Conservation (phyloP, 2,113 vertebrate species). For the Pristiophorus japonicus region DNA sequence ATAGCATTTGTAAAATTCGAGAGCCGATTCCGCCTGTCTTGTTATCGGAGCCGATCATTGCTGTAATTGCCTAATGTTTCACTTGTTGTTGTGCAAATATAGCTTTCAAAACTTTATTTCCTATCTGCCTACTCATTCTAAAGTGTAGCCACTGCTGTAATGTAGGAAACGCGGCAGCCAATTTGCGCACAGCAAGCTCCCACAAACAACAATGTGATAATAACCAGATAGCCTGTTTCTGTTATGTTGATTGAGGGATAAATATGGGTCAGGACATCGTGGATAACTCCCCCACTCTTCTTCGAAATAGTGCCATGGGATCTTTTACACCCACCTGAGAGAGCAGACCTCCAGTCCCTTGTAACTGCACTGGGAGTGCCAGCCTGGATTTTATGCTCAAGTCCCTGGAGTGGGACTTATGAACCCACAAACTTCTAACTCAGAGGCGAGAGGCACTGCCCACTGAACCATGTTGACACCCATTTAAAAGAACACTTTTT, state of each 20-base stretch:
- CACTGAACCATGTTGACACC: not conserved
- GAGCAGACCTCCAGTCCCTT: too few relatives aligned
- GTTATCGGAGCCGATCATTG: not conserved
- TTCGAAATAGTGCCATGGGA: too few relatives aligned
- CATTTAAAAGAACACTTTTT: not conserved
- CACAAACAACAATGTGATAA: not conserved
- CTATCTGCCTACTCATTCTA: not conserved
- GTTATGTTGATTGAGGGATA: not conserved
- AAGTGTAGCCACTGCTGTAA: too few relatives aligned
- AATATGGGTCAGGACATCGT: too few relatives aligned
- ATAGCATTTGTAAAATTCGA: not conserved
- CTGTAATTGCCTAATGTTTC: not conserved
- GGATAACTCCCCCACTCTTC: too few relatives aligned
- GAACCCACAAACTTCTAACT: not conserved
- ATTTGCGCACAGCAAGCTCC: not conserved
- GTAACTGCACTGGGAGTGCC: not conserved
- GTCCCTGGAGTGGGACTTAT: not conserved
- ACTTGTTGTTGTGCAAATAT: slow-evolving; percentile 21
- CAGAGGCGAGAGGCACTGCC: not conserved
- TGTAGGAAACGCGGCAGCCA: not conserved
- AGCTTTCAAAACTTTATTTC: not conserved
- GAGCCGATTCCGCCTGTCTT: not conserved
- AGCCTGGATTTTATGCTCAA: not conserved
- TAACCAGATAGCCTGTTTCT: not conserved
- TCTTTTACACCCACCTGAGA: too few relatives aligned